Percentiles rank a stretch among this genome's conserved stretches.
Evolutionary conservation across 1,140 invertebrate species (phyloP).

Genomic region (Hermatobates lingyangjiaoensis): DNA sequence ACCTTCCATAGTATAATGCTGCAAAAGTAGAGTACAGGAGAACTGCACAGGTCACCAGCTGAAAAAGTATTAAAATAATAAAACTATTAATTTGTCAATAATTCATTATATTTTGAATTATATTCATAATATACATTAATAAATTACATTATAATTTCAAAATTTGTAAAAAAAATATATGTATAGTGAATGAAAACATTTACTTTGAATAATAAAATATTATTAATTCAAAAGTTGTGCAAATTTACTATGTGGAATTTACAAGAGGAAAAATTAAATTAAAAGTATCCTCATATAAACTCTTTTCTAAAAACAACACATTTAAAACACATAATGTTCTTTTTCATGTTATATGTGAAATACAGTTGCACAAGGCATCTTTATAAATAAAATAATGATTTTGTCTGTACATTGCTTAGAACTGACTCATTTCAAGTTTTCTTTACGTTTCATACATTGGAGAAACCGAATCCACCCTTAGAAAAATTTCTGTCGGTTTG

Average conservation of each 20-base stretch:
- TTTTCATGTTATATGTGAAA: no score
- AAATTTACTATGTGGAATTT: neutral
- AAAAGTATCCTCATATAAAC: no score
- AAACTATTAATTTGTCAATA: neutral
- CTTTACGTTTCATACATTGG: no score
- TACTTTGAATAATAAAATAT: neutral
- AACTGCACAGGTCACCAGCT: constrained; percentile 56
- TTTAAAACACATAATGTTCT: no score
- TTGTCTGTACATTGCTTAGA: no score
- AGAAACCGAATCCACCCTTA: no score
- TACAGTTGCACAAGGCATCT: no score
- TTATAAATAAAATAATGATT: no score
- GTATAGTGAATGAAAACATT: neutral
- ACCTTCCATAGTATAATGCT: constrained; percentile 67
- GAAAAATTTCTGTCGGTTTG: no score
- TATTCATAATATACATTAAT: neutral
- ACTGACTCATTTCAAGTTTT: no score
- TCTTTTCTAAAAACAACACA: no score
- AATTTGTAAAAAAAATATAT: neutral
- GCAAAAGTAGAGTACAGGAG: constrained; percentile 64
- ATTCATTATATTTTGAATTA: neutral
- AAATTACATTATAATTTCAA: neutral
- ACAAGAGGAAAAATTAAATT: no score
- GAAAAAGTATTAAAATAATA: constrained; percentile 21
- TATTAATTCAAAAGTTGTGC: neutral